These are phyloP conservation scores for Percina caprodes DNA, from an alignment of 2,113 vertebrate genomes.

Conservation along the genomic window DNA sequence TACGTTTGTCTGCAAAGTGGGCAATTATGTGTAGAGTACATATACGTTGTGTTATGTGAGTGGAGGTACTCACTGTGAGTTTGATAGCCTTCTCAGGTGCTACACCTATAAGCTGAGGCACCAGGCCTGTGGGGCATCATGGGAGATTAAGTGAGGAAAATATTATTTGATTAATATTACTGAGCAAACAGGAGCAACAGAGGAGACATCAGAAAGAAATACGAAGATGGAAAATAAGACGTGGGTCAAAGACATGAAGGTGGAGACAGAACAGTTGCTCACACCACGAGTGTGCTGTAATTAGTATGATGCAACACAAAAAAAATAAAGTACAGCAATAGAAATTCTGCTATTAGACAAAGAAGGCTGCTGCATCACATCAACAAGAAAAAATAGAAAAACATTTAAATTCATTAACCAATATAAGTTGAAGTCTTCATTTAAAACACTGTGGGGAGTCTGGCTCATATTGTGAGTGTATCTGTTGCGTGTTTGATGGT, in stretches of 20 bases:
- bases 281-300: neutral
- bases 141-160: conserved; percentile 17
- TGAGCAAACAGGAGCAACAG: neutral
- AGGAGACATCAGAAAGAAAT: neutral
- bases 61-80: conserved; percentile 91
- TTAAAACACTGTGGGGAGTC: too few relatives aligned
- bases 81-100: conserved; percentile 99
- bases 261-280: neutral
- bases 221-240: neutral
- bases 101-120: conserved; percentile 98
- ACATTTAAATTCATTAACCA: neutral
- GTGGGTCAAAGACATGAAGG: neutral
- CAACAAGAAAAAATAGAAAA: neutral
- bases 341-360: neutral
- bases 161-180: conserved; percentile 14
- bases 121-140: conserved; percentile 87
- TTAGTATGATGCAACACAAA: neutral
- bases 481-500: too few relatives aligned
- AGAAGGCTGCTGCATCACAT: neutral
- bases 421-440: neutral
- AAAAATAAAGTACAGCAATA: neutral
- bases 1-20: neutral
- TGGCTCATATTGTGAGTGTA: too few relatives aligned
- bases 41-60: neutral
- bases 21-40: too few relatives aligned